Evolutionary conservation across 2,113 vertebrate species (phyloP), one percentile per base, ranked within the genome.

Genomic region (Proteles cristata): DNA sequence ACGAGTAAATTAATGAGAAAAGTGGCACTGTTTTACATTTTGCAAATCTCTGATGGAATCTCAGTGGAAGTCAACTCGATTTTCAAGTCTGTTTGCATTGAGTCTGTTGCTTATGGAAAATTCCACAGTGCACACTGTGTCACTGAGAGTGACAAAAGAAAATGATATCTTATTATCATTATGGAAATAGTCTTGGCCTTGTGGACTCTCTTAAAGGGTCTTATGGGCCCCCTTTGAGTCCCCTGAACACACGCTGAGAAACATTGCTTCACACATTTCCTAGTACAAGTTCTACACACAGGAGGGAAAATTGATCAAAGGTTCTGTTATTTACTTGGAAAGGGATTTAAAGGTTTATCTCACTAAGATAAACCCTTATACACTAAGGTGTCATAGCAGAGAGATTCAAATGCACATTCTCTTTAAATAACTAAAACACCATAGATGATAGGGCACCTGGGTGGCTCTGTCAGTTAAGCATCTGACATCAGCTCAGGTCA

Each of bases 1-100:
- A 71, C 85, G 79, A 97, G 65, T 73, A 90, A 95, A 31, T 92
- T 89, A 95, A 61, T 88, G 15, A 76, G 17, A 68, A 93, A 21
- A 61, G 17, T 76, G 17, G 7, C 14, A 65, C 11, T 65, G 35
- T 43, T 92, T 43, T 25, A 48, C 39, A 63, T 95, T 94, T 61
- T 48, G 16, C 25, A 84, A 65, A 71, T 35, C 21, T 74, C 81
- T 82, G 71, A 66, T 90, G 50, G 58, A 61, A 61, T 61, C 58
- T 9, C 58, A 25, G 43, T 16, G 53, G 50, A 95, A 33, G 58
- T 76, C 43, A 95, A 11, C 25, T 61, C 11, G 45, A 33, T 82
- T 94, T 39, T 93, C 25, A 31, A 2, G 66, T n/a, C 81, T 80
- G 55, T 50, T 94, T 66, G 35, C 45, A 21, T 84, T 63, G 48